These are phyloP conservation scores for Poecile montanus DNA, from an alignment of 2,797 vertebrate species.

Conservation along the genomic window DNA sequence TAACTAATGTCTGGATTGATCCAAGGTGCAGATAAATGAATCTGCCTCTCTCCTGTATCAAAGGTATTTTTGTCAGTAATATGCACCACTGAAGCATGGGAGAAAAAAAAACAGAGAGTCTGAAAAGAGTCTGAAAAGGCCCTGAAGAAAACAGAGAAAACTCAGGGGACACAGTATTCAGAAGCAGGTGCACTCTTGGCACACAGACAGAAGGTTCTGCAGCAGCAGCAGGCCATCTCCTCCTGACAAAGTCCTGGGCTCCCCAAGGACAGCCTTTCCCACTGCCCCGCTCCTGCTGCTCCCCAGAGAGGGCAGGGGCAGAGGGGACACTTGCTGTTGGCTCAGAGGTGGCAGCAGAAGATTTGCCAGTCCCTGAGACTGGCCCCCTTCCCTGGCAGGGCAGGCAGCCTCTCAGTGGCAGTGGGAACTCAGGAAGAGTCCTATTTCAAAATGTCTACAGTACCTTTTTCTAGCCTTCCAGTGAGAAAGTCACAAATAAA, in stretches of 20 bases:
- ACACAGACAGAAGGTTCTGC: not conserved
- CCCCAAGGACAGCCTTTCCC: not conserved
- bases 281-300: not conserved
- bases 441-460: not conserved
- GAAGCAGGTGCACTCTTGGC: not conserved
- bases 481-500: not conserved
- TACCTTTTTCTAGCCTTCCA: not conserved
- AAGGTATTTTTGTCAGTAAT: not conserved
- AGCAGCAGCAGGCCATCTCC: not conserved
- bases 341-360: not conserved
- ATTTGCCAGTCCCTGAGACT: fast-evolving
- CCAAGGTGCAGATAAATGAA: not conserved
- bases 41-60: not conserved
- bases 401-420: not conserved
- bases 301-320: not conserved
- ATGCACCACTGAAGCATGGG: not conserved
- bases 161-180: not conserved
- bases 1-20: not conserved
- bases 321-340: fast-evolving
- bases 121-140: not conserved
- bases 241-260: not conserved
- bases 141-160: not conserved
- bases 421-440: not conserved
- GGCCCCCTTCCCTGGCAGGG: not conserved
- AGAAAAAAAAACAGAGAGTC: not conserved